phyloP scores from a whole-genome alignment of 2,797 vertebrate species.

The Triplophysa yarkandensis region DNA sequence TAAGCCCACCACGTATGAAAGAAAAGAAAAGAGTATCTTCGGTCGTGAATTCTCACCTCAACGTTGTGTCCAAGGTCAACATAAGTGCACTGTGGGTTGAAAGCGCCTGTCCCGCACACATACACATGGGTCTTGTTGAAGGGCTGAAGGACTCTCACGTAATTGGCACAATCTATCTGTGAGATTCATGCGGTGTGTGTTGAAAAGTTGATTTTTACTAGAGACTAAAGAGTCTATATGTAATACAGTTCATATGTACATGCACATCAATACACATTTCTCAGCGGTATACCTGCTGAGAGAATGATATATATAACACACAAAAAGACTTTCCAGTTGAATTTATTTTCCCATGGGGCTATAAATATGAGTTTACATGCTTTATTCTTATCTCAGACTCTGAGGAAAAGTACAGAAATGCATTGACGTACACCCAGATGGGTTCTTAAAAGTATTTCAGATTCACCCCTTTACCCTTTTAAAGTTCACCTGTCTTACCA shows the following conservation, averaged over 20 bases:
- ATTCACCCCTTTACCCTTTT: constrained; percentile 26
- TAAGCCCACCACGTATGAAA: not conserved
- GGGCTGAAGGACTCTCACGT: constrained; percentile 82
- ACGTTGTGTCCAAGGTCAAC: constrained; percentile 66
- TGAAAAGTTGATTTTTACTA: constrained; percentile 33
- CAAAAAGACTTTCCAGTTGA: constrained; percentile 8
- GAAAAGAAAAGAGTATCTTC: not conserved
- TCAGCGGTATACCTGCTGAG: constrained; percentile 29
- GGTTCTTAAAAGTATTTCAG: not conserved
- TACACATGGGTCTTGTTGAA: constrained; percentile 84
- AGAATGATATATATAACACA: constrained; percentile 21
- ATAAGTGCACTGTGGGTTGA: constrained; percentile 81
- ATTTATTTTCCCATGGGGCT: constrained; percentile 13
- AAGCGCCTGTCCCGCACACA: constrained; percentile 82
- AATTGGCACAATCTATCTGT: constrained; percentile 88
- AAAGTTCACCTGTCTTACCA: constrained; percentile 64
- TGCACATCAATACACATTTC: constrained; percentile 29
- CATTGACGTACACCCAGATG: not conserved
- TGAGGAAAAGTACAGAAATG: constrained; percentile 9
- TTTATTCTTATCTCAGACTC: constrained; percentile 35
- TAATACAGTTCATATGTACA: too few species aligned
- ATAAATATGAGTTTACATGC: constrained; percentile 44
- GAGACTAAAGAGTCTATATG: constrained; percentile 28
- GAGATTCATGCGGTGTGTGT: constrained; percentile 22
- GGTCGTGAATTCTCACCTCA: constrained; percentile 56